Percentiles rank a stretch among this genome's conserved stretches.
Conservation (phyloP, 2,888 invertebrate species). For the Drosophila trichaetosa region DNA sequence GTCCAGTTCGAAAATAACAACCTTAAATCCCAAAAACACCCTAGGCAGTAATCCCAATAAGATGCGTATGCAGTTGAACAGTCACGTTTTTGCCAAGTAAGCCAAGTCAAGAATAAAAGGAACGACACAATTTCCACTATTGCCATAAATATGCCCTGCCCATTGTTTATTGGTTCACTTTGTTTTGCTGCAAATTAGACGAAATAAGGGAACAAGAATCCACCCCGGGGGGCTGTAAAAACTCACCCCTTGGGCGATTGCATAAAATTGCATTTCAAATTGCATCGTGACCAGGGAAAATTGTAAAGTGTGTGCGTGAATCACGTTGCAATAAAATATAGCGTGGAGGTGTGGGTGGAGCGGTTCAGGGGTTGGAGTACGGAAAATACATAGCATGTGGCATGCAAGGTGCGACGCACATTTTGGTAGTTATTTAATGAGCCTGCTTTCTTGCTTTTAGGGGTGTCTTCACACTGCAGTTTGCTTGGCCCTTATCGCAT, state of each 20-base stretch:
- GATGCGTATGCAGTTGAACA: slow-evolving; percentile 51
- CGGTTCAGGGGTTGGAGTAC: background rate
- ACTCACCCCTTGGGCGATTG: slow-evolving; percentile 54
- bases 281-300: slow-evolving; percentile 77
- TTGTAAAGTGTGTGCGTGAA: slow-evolving; percentile 57
- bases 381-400: slow-evolving; percentile 29
- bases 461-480: slow-evolving; percentile 47
- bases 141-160: slow-evolving; percentile 45
- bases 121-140: slow-evolving; percentile 57
- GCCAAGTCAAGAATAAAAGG: slow-evolving; percentile 33
- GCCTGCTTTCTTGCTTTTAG: slow-evolving; percentile 12
- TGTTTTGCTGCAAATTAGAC: slow-evolving; percentile 43
- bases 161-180: slow-evolving; percentile 20
- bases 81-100: slow-evolving; percentile 73
- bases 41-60: slow-evolving; percentile 44
- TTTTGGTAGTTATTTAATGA: slow-evolving; percentile 69
- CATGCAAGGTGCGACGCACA: slow-evolving; percentile 56
- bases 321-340: slow-evolving; percentile 58
- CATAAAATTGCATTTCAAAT: slow-evolving; percentile 74
- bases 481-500: slow-evolving; percentile 51
- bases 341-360: background rate
- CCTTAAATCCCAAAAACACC: slow-evolving; percentile 33
- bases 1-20: slow-evolving; percentile 45
- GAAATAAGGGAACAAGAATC: slow-evolving; percentile 6
- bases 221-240: slow-evolving; percentile 48